A percentile compares a stretch with the other conserved stretches of the same genome.
phyloP scores from a whole-genome alignment of 2,888 invertebrate species.

The Spilosoma lubricipeda region DNA sequence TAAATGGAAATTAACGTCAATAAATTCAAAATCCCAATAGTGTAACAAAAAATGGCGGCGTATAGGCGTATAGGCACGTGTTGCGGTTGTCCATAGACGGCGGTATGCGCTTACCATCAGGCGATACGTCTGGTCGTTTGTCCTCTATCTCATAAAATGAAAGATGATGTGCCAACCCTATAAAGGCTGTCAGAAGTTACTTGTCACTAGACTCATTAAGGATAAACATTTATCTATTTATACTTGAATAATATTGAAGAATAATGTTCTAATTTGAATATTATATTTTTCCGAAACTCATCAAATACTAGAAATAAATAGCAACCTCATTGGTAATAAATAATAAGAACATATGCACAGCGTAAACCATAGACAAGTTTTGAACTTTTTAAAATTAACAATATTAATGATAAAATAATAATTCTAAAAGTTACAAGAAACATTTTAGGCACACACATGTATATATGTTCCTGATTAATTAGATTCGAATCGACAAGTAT shows the following conservation, averaged over 20 bases:
- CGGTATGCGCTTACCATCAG: too few species aligned
- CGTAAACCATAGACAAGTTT: neutral
- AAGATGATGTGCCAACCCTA: neutral
- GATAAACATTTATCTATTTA: neutral
- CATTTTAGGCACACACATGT: neutral
- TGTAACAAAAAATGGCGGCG: too few species aligned
- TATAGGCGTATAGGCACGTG: too few species aligned
- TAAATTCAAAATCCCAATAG: too few species aligned
- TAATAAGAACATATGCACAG: neutral
- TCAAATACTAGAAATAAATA: neutral
- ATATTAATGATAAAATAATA: neutral
- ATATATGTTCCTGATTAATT: neutral
- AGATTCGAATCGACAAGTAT: conserved; percentile 1
- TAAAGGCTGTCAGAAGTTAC: neutral
- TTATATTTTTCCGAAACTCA: neutral
- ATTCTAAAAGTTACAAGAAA: neutral
- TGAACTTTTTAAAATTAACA: neutral
- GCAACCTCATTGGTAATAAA: neutral
- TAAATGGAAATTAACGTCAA: too few species aligned
- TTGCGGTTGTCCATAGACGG: too few species aligned
- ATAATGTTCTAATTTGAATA: neutral
- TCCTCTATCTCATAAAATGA: too few species aligned
- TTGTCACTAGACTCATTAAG: neutral
- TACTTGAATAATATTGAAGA: neutral
- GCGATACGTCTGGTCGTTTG: too few species aligned